Percentiles rank a stretch among this genome's conserved stretches.
Evolutionary conservation across 2,797 vertebrate species (phyloP).

Genomic region (Tokudaia tokunoshimensis): DNA sequence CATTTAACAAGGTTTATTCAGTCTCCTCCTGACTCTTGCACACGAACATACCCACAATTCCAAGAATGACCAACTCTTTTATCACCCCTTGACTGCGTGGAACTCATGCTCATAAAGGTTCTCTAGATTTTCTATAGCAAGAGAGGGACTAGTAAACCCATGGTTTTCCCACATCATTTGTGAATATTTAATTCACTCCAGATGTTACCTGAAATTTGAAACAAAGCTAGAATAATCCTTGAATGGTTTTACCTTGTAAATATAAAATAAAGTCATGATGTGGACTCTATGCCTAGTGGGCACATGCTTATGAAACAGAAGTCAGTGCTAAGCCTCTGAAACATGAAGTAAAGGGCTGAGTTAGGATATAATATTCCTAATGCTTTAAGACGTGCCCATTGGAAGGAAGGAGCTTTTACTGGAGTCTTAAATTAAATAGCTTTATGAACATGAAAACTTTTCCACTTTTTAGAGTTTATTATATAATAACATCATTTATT

Average conservation of each 20-base stretch:
- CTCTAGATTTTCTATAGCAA: conserved; percentile 12
- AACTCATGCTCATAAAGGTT: not conserved
- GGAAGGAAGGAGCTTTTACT: not conserved
- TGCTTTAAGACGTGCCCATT: not conserved
- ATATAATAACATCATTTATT: not conserved
- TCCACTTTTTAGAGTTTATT: not conserved
- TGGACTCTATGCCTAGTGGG: not conserved
- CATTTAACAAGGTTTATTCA: not conserved
- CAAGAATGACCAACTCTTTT: not conserved
- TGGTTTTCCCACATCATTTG: not conserved
- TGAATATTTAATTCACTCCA: conserved; percentile 23
- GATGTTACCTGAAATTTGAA: conserved; percentile 29
- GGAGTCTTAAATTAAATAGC: not conserved
- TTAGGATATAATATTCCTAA: conserved; percentile 37
- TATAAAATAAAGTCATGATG: not conserved
- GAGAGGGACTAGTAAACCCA: not conserved
- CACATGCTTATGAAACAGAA: not conserved
- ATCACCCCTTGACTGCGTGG: not conserved
- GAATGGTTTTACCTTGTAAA: not conserved
- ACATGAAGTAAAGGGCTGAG: not conserved
- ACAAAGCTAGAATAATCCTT: not conserved
- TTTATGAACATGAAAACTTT: not conserved
- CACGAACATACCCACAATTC: not conserved
- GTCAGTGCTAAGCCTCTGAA: not conserved
- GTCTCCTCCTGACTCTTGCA: not conserved